These are phyloP conservation scores for Priapulus caudatus DNA, from an alignment of 2,888 invertebrate genomes.

Conservation along the genomic window DNA sequence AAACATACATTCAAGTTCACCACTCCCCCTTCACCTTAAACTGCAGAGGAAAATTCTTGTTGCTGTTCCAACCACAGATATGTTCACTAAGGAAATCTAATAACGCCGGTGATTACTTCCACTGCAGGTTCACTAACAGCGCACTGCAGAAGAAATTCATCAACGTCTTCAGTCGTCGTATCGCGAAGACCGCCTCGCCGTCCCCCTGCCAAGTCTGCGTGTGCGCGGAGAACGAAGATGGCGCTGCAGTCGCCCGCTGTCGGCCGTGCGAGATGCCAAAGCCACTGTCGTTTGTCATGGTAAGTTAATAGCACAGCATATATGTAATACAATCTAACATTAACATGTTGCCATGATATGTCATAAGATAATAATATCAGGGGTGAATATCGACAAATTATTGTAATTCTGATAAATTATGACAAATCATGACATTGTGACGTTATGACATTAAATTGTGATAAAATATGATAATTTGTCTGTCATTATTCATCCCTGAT, in stretches of 20 bases:
- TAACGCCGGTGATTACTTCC: no score
- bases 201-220: background rate
- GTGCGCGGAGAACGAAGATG: background rate
- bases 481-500: no score
- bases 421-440: no score
- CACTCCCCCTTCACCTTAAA: slow-evolving; percentile 43
- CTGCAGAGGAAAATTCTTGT: slow-evolving; percentile 29
- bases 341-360: no score
- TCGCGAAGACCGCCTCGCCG: background rate
- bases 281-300: background rate
- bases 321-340: no score
- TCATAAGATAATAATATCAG: no score
- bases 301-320: no score
- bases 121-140: no score
- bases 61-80: background rate
- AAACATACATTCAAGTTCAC: slow-evolving; percentile 45
- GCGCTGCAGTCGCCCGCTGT: background rate
- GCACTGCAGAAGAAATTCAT: background rate
- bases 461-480: no score
- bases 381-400: no score
- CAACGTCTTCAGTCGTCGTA: background rate
- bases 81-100: background rate
- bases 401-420: no score
- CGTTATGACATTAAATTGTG: no score
- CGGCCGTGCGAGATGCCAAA: slow-evolving; percentile 1